A percentile compares a stretch with the other conserved stretches of the same genome.
phyloP scores from a whole-genome alignment of 2,113 vertebrate species.

The Aldabrachelys gigantea region DNA sequence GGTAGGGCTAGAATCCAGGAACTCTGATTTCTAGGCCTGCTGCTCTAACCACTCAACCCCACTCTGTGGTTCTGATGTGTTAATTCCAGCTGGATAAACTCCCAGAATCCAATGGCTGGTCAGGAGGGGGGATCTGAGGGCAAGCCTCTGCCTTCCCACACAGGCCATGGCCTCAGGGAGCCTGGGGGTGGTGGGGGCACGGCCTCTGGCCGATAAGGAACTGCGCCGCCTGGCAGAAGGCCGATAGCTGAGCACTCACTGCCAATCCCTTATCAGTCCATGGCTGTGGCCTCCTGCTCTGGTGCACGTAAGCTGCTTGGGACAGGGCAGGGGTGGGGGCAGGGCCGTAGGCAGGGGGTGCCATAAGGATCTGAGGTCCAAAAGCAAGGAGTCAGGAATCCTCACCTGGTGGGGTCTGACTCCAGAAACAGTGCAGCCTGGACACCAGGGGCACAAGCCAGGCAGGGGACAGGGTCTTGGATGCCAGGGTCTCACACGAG shows the following conservation, averaged over 20 bases:
- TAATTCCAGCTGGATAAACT: no score
- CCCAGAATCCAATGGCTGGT: not conserved
- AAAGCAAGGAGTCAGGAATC: not conserved
- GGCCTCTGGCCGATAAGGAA: not conserved
- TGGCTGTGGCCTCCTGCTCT: not conserved
- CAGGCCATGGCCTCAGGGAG: not conserved
- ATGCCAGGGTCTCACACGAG: not conserved
- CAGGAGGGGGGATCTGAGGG: not conserved
- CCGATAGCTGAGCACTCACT: not conserved
- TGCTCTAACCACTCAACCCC: no score
- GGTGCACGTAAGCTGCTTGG: not conserved
- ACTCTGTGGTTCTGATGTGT: no score
- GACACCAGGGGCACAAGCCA: not conserved
- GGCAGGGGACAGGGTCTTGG: not conserved
- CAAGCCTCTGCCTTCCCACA: not conserved
- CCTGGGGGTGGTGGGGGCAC: not conserved
- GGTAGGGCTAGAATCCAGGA: not conserved
- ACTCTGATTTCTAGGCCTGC: not conserved
- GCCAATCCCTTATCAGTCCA: not conserved
- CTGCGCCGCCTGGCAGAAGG: not conserved
- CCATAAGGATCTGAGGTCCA: not conserved
- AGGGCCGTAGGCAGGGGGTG: not conserved
- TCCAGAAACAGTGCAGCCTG: not conserved
- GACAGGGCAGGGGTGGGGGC: rapidly evolving
- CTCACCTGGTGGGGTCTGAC: not conserved